Percentiles rank a stretch among this genome's conserved stretches.
Conservation (phyloP, 2,888 invertebrate genomes). For the Hymenopus coronatus region DNA sequence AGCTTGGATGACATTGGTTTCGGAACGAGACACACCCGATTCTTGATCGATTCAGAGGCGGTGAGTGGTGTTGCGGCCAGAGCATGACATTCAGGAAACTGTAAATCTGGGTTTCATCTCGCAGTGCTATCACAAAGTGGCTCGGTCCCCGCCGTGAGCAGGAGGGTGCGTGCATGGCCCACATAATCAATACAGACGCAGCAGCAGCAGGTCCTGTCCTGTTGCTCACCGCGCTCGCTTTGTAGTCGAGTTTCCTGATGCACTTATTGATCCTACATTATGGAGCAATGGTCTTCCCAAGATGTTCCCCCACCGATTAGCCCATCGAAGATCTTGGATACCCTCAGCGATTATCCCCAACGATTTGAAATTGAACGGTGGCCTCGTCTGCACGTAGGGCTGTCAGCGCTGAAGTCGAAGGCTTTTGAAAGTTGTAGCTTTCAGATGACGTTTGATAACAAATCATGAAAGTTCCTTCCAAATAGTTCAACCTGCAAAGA, state of each 20-base stretch:
- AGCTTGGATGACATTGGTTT: no score
- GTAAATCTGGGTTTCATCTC: background rate
- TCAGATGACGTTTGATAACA: no score
- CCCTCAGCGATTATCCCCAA: no score
- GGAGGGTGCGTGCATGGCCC: background rate
- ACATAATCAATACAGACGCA: background rate
- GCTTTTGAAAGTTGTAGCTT: no score
- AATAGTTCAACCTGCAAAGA: no score
- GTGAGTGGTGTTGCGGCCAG: no score
- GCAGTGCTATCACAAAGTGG: background rate
- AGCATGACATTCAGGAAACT: background rate
- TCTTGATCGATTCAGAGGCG: no score
- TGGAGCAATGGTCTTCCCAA: background rate
- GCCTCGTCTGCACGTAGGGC: no score
- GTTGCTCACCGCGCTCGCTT: background rate
- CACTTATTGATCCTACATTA: background rate
- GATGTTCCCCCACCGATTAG: background rate
- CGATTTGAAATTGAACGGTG: no score
- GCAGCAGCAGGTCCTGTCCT: background rate
- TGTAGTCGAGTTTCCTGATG: background rate
- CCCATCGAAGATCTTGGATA: background rate
- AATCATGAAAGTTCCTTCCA: no score
- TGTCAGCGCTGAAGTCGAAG: no score
- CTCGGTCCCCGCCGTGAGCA: background rate
- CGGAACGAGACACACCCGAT: no score